Evolutionary conservation across 2,797 vertebrate species (phyloP).

Genomic region (Alca torda): DNA sequence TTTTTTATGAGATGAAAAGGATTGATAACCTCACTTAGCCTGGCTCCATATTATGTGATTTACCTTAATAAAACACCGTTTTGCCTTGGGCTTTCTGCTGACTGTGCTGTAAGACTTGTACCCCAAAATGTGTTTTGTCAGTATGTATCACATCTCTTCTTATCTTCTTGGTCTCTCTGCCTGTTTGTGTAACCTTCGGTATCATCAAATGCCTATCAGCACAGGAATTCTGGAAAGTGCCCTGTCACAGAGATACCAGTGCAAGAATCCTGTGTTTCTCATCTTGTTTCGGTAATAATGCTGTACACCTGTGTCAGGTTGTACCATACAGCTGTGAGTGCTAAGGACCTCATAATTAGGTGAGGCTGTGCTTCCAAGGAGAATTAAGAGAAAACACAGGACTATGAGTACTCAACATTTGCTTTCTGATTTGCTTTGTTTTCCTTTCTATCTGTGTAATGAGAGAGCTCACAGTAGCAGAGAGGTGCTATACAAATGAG

Average conservation of each 20-base stretch:
- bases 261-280: neutral
- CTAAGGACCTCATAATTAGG: neutral
- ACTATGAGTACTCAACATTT: neutral
- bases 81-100: slow-evolving; percentile 11
- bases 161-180: neutral
- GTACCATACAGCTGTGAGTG: neutral
- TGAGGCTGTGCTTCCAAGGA: neutral
- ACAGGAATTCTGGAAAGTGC: neutral
- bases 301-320: neutral
- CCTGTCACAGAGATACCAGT: neutral
- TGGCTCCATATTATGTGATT: neutral
- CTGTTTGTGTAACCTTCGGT: neutral
- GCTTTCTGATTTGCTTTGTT: neutral
- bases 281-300: neutral
- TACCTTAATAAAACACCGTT: neutral
- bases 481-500: neutral
- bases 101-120: neutral
- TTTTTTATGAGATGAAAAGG: neutral
- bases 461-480: neutral
- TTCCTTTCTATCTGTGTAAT: neutral
- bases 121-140: neutral
- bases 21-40: neutral
- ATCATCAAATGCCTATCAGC: neutral
- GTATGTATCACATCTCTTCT: neutral
- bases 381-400: neutral